phyloP scores from a whole-genome alignment of 1,140 invertebrate species.

The Rhysida immarginata region DNA sequence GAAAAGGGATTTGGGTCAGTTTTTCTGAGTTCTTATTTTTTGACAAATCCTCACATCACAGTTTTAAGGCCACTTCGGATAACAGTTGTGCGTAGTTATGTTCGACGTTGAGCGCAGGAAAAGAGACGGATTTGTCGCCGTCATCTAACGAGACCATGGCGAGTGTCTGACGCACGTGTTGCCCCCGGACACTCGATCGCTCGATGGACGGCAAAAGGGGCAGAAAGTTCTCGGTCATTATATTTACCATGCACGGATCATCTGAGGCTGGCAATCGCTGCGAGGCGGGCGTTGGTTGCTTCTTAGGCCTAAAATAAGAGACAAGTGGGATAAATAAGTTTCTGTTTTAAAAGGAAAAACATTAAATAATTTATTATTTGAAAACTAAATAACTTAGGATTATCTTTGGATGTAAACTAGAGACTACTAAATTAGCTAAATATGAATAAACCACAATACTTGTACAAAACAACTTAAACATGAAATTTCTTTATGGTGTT shows the following conservation, averaged over 20 bases:
- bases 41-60: no score
- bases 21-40: no score
- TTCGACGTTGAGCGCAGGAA: conserved; percentile 34
- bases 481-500: no score
- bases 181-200: neutral
- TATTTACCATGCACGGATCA: conserved; percentile 36
- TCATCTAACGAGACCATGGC: conserved; percentile 29
- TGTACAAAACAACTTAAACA: no score
- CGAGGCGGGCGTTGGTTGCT: neutral
- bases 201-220: conserved; percentile 24
- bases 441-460: no score
- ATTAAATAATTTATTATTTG: no score
- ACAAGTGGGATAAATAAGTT: no score
- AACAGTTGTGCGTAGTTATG: conserved; percentile 37
- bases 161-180: neutral
- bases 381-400: no score
- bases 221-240: conserved; percentile 30
- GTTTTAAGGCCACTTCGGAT: conserved; percentile 32
- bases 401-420: no score
- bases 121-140: conserved; percentile 30
- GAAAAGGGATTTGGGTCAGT: no score
- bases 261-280: conserved; percentile 27
- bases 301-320: conserved; percentile 5
- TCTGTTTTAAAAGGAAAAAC: no score
- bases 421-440: no score